phyloP scores from a whole-genome alignment of 2,888 invertebrate species.

The Oscheius sp. region DNA sequence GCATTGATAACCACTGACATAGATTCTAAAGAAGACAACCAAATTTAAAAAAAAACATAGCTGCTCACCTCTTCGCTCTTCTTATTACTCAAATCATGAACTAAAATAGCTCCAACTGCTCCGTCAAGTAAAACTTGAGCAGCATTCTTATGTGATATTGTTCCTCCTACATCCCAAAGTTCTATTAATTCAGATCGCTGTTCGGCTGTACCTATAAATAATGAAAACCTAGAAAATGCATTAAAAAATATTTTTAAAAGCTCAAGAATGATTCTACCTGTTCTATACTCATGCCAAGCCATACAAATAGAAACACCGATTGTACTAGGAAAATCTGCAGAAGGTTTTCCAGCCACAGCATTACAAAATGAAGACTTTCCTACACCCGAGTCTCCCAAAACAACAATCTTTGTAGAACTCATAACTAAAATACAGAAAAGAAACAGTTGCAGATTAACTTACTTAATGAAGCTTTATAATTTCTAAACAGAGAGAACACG shows the following conservation, averaged over 20 bases:
- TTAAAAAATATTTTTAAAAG: neutral
- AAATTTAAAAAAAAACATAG: neutral
- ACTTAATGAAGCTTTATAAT: constrained; percentile 32
- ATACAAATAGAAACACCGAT: constrained; percentile 82
- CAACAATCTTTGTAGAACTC: constrained; percentile 78
- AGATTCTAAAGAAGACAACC: constrained; percentile 48
- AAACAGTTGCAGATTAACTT: neutral
- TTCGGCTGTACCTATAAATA: constrained; percentile 52
- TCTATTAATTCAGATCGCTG: constrained; percentile 77
- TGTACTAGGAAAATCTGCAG: constrained; percentile 89
- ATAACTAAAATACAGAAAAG: constrained; percentile 26
- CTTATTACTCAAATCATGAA: constrained; percentile 93
- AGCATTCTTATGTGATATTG: constrained; percentile 81
- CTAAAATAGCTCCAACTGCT: constrained; percentile 89
- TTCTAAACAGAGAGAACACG: constrained; percentile 63
- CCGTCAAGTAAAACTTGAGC: constrained; percentile 85
- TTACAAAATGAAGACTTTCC: constrained; percentile 79
- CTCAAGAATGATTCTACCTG: constrained; percentile 40
- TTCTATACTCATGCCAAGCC: constrained; percentile 77
- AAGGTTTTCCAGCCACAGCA: constrained; percentile 62
- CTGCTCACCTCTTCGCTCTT: constrained; percentile 81
- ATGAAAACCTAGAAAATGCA: too few relatives aligned
- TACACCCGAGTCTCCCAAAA: constrained; percentile 92
- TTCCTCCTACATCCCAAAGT: constrained; percentile 96
- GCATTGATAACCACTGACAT: constrained; percentile 53